phyloP scores from a whole-genome alignment of 2,888 invertebrate species.

The Orthonychiurus folsomi region DNA sequence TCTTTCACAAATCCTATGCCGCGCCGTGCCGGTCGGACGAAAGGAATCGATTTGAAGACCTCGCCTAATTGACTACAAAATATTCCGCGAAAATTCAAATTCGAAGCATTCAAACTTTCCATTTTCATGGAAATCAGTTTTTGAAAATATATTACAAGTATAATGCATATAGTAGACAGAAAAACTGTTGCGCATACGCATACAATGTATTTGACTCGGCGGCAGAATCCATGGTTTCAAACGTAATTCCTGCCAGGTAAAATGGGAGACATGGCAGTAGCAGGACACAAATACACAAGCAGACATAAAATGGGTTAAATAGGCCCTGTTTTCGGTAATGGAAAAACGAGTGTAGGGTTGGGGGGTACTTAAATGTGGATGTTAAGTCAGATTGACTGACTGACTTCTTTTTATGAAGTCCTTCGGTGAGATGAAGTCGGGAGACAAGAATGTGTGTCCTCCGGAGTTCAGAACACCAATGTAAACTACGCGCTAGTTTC shows the following conservation, averaged over 20 bases:
- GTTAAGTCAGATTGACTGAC: not conserved
- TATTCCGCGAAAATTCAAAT: no score
- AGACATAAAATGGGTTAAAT: no score
- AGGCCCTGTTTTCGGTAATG: not conserved
- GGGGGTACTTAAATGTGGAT: not conserved
- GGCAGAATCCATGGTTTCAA: no score
- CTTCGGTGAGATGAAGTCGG: not conserved
- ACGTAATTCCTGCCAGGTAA: not conserved
- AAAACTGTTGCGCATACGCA: no score
- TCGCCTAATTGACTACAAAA: not conserved
- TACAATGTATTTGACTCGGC: no score
- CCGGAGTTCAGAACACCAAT: not conserved
- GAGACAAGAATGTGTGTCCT: not conserved
- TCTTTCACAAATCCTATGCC: not conserved
- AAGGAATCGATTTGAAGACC: not conserved
- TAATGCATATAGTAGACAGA: no score
- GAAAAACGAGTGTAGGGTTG: not conserved
- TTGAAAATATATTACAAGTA: no score
- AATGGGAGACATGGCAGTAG: not conserved
- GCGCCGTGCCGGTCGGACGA: not conserved
- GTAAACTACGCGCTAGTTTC: not conserved
- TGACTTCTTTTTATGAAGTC: no score
- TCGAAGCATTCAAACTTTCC: no score
- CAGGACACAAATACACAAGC: not conserved
- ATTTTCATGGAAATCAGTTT: no score